Percentiles rank a stretch among this genome's conserved stretches.
Evolutionary conservation across 2,113 vertebrate genomes (phyloP).

Genomic region (Oncorhynchus keta): DNA sequence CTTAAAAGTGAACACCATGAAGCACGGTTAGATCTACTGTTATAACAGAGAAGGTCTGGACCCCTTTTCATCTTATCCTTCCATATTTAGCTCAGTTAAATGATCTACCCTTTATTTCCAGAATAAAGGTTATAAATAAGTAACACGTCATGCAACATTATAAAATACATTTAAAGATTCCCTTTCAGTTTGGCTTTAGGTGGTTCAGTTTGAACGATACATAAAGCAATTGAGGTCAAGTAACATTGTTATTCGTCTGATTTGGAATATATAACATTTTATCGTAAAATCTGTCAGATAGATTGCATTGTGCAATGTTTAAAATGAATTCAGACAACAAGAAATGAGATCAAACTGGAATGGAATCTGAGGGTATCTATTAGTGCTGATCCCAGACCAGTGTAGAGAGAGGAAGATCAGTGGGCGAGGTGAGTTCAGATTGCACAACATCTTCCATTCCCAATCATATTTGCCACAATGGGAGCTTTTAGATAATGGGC

Average conservation of each 20-base stretch:
- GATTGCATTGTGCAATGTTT: slow-evolving; percentile 55
- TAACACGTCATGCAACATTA: slow-evolving; percentile 38
- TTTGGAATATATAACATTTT: slow-evolving; percentile 28
- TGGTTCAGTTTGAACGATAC: no score
- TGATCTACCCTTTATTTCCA: slow-evolving; percentile 29
- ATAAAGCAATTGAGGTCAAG: background rate
- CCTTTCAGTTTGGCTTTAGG: slow-evolving; percentile 9
- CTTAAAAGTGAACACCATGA: slow-evolving; percentile 36
- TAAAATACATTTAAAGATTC: slow-evolving; percentile 18
- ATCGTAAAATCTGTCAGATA: slow-evolving; percentile 40
- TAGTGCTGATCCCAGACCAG: slow-evolving; percentile 39
- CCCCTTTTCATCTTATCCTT: slow-evolving; percentile 50
- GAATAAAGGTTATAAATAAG: slow-evolving; percentile 59
- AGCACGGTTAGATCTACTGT: slow-evolving; percentile 16
- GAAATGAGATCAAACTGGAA: slow-evolving; percentile 69
- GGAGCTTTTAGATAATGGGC: slow-evolving; percentile 74
- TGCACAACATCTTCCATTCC: slow-evolving; percentile 63
- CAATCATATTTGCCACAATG: slow-evolving; percentile 77
- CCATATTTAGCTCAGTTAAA: slow-evolving; percentile 51
- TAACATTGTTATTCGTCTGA: background rate
- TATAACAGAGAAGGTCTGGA: slow-evolving; percentile 35
- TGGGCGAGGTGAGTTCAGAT: slow-evolving; percentile 67
- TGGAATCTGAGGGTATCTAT: slow-evolving; percentile 58
- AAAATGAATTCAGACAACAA: slow-evolving; percentile 70
- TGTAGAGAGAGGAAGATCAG: slow-evolving; percentile 43